Evolutionary conservation across 2,797 vertebrate species (phyloP).

Genomic region (Anabas testudineus): DNA sequence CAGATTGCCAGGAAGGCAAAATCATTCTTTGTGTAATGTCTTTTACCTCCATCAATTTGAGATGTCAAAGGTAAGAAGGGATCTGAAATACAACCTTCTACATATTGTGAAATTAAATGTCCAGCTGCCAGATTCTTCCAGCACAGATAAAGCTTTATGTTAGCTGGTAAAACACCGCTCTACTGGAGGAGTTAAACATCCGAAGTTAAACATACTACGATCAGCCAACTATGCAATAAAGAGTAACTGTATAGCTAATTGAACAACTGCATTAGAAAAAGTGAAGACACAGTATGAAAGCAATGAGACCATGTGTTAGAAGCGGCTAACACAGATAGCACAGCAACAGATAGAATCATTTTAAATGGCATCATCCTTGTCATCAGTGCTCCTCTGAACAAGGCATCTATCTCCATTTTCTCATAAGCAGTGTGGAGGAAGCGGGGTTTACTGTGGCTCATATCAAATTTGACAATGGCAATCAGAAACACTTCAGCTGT

Average conservation of each 20-base stretch:
- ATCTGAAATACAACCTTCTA: constrained; percentile 34
- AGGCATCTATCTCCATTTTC: background rate
- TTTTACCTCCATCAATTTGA: constrained; percentile 9
- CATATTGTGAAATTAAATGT: constrained; percentile 26
- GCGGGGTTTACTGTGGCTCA: no score
- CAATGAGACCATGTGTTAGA: background rate
- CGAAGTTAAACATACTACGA: background rate
- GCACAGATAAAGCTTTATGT: constrained; percentile 8
- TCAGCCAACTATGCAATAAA: no score
- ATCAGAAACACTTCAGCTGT: background rate
- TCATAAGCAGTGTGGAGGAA: no score
- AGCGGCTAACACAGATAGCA: background rate
- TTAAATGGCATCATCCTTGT: background rate
- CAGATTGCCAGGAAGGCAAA: constrained; percentile 23
- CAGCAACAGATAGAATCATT: no score
- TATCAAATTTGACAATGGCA: no score
- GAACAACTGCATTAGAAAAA: background rate
- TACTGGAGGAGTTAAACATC: background rate
- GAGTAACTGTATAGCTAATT: no score
- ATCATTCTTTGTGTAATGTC: constrained; percentile 17
- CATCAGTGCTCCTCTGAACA: no score
- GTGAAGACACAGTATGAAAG: constrained; percentile 2
- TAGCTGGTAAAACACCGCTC: background rate
- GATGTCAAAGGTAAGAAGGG: constrained; percentile 17
- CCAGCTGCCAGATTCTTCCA: background rate